A percentile compares a stretch with the other conserved stretches of the same genome.
Evolutionary conservation across 2,888 invertebrate species (phyloP).

Genomic region (Drosophila niveifrons): DNA sequence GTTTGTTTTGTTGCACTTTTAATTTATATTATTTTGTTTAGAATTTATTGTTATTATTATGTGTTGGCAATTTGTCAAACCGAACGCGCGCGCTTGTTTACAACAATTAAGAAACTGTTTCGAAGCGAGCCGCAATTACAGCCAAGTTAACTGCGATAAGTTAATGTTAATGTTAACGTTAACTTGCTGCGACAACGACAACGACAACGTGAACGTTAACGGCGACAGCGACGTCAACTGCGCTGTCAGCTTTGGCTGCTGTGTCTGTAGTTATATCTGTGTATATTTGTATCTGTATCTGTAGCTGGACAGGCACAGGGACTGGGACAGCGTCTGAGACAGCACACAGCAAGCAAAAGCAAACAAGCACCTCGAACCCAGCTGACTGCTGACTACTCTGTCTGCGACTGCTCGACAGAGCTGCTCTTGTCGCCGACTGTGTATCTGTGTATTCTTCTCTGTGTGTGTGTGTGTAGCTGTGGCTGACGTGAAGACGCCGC

Average conservation of each 20-base stretch:
- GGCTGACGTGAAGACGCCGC: slow-evolving; percentile 64
- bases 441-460: slow-evolving; percentile 19
- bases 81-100: slow-evolving; percentile 79
- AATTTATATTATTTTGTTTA: neutral
- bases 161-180: slow-evolving; percentile 50
- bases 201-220: slow-evolving; percentile 36
- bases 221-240: slow-evolving; percentile 26
- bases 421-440: slow-evolving; percentile 29
- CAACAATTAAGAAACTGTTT: slow-evolving; percentile 80
- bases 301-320: slow-evolving; percentile 45
- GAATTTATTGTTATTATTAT: slow-evolving; percentile 16
- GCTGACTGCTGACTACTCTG: slow-evolving; percentile 47
- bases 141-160: slow-evolving; percentile 70
- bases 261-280: slow-evolving; percentile 5
- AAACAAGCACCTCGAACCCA: slow-evolving; percentile 48
- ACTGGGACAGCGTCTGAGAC: slow-evolving; percentile 7
- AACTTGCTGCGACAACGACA: slow-evolving; percentile 43
- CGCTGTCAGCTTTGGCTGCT: slow-evolving; percentile 26
- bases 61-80: slow-evolving; percentile 45
- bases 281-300: slow-evolving; percentile 27
- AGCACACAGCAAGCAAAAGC: slow-evolving; percentile 11
- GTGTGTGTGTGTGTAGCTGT: slow-evolving; percentile 10
- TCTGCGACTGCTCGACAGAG: slow-evolving; percentile 32
- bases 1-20: neutral
- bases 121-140: slow-evolving; percentile 72